Evolutionary conservation across 2,888 invertebrate species (phyloP), one percentile per base, ranked within the genome.

Genomic region (Alsophila aescularia): DNA sequence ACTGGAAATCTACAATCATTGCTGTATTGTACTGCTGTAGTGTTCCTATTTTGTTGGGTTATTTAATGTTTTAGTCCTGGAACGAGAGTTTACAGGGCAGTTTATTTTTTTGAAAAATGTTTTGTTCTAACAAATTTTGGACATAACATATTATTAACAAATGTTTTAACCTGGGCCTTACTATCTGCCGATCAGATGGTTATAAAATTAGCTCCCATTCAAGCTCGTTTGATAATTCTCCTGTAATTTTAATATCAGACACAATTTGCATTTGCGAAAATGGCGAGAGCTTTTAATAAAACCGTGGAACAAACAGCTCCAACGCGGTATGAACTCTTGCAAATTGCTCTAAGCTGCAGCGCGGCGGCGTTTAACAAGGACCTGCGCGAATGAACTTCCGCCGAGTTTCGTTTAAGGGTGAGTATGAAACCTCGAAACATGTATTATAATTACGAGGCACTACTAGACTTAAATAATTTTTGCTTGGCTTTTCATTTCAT

Each of bases 311-410:
- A 82, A 83, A 85, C 83, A 83, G 75, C 75, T 73, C 76, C 69
- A 71, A 78, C 74, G 74, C 79, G 79, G 77, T 79, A 77, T 77
- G 79, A 87, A 85, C 85, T 87, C 85, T 84, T 85, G 89, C 89
- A 88, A 89, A 89, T 88, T 89, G 85, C 86, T 87, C 77, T 85
- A 87, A 87, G 89, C 88, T 83, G 76, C 81, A 75, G 78, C 79
- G 83, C 79, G 84, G 84, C 79, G 72, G 80, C 83, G 83, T 81
- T 81, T 79, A 79, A 87, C 88, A 87, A 83, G 82, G 79, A 82
- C 83, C 81, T 76, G 81, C 69, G 75, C 77, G 80, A 78, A 76
- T 83, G 79, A 83, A 84, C 81, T 85, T 85, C 81, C 79, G 76
- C 72, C 66, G 73, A 73, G 74, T 73, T 74, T 67, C 60, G 58